Percentiles rank a stretch among this genome's conserved stretches.
These are phyloP conservation scores for Bombus confusus DNA, from an alignment of 1,140 invertebrate genomes.

Conservation along the genomic window DNA sequence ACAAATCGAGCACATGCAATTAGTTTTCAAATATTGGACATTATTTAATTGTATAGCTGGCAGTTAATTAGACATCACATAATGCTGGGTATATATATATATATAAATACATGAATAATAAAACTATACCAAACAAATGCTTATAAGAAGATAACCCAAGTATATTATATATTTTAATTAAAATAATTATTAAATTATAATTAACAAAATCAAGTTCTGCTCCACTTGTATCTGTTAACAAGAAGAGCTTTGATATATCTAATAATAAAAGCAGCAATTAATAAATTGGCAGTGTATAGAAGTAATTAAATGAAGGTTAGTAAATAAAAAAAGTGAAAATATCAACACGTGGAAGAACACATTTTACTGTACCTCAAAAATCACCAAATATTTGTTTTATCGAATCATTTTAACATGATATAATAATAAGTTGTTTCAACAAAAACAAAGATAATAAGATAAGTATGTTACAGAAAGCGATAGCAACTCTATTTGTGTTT, in stretches of 20 bases:
- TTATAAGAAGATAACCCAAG: not conserved
- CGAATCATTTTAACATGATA: slow-evolving; percentile 14
- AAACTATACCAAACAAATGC: slow-evolving; percentile 21
- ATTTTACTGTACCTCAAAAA: slow-evolving; percentile 8
- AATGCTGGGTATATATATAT: slow-evolving; percentile 3
- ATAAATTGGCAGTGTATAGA: slow-evolving; percentile 77
- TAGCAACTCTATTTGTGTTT: slow-evolving; percentile 55
- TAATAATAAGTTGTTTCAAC: slow-evolving; percentile 32
- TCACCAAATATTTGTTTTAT: slow-evolving; percentile 7
- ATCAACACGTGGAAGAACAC: slow-evolving; percentile 59
- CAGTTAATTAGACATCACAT: slow-evolving; percentile 59
- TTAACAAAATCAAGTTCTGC: slow-evolving; percentile 33
- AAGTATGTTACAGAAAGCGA: slow-evolving; percentile 30
- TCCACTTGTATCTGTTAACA: slow-evolving; percentile 24
- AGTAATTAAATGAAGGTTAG: slow-evolving; percentile 57
- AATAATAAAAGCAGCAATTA: slow-evolving; percentile 67
- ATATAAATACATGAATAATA: slow-evolving; percentile 29
- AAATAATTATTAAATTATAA: slow-evolving; percentile 43
- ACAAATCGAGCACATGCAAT: slow-evolving; percentile 27
- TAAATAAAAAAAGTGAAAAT: slow-evolving; percentile 50
- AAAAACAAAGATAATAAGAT: slow-evolving; percentile 31
- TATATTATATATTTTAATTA: slow-evolving; percentile 20
- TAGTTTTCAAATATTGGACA: slow-evolving; percentile 17
- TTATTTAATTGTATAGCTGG: slow-evolving; percentile 54
- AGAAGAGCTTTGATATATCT: slow-evolving; percentile 49